These are phyloP conservation scores for Catharus bicknelli DNA, from an alignment of 2,113 vertebrate genomes.

Conservation along the genomic window DNA sequence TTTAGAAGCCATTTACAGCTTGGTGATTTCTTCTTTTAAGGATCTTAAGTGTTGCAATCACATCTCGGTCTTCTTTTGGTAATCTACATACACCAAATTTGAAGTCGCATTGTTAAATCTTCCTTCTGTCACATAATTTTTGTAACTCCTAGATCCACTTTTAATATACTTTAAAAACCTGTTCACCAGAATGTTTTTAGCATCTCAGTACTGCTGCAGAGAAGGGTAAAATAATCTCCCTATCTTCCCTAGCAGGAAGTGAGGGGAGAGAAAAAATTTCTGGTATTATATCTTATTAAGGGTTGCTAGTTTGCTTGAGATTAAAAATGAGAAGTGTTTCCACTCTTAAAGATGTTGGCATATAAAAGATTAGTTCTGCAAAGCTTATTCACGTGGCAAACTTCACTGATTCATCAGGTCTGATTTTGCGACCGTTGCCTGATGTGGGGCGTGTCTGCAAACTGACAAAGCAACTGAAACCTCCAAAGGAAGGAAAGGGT, in stretches of 20 bases:
- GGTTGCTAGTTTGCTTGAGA: neutral
- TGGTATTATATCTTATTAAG: neutral
- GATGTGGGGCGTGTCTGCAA: neutral
- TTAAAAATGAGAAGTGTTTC: neutral
- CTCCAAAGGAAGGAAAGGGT: neutral
- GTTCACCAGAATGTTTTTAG: neutral
- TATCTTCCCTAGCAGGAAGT: neutral
- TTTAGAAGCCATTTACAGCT: neutral
- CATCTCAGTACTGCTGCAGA: neutral
- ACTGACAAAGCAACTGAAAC: neutral
- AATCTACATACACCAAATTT: neutral
- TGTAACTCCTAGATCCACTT: neutral
- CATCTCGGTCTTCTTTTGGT: neutral
- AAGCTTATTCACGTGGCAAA: neutral
- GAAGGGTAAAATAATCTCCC: neutral
- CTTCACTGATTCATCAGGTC: neutral
- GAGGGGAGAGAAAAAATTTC: neutral
- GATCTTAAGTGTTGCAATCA: neutral
- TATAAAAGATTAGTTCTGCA: neutral
- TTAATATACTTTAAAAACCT: neutral
- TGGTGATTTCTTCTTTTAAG: neutral
- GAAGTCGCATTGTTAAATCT: neutral
- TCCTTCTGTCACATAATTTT: neutral
- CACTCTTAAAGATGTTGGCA: neutral
- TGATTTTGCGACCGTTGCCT: neutral